Base-by-base conservation (phyloP, 2,113 vertebrate species). In the Drymodes brunneopygia region DNA sequence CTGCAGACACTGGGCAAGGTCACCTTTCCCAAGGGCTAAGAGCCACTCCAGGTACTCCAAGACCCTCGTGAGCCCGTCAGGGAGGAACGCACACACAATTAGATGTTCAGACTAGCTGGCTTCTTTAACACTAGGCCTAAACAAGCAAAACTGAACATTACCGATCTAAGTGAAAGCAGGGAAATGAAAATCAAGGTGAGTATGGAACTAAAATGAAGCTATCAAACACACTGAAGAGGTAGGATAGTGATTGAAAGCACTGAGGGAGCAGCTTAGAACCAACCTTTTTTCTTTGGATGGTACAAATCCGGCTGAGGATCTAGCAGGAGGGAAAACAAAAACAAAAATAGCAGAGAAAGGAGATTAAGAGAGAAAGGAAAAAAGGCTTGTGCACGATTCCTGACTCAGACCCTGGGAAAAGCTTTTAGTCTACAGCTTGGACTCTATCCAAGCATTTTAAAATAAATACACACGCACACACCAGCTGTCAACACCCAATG, bases 281-380 rank as follows among this genome's bases (percentile, higher is more conserved):
- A 99, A 99, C 99, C 99, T 99, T 99, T 99, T 98, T 99, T 99
- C 99, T 99, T 98, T 98, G 99, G 98, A 96, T 98, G 99, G 97
- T 98, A 99, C 98, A 99, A 98, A 97, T 99, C 99, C 98, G 98
- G 99, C 97, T 99, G 98, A 98, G 99, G 98, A 97, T 99, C 98
- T 98, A 98, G 99, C 99, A 98, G 98, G 92, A 98, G 96, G 97
- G 95, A 97, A 98, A 97, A 98, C 95, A 97, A 97, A 97, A 97
- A 98, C 97, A 98, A 97, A 98, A 98, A 98, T 98, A 93, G 98
- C 97, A 97, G 98, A 97, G 98, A 97, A 97, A 98, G 98, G 97
- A 98, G 98, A 98, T 98, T 98, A 98, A 98, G 97, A 97, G 88
- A 96, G 95, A 97, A 96, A 97, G 97, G 92, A 97, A 97, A 94